Base-by-base conservation (phyloP, 2,888 invertebrate species). In the Ectemnius continuus region DNA sequence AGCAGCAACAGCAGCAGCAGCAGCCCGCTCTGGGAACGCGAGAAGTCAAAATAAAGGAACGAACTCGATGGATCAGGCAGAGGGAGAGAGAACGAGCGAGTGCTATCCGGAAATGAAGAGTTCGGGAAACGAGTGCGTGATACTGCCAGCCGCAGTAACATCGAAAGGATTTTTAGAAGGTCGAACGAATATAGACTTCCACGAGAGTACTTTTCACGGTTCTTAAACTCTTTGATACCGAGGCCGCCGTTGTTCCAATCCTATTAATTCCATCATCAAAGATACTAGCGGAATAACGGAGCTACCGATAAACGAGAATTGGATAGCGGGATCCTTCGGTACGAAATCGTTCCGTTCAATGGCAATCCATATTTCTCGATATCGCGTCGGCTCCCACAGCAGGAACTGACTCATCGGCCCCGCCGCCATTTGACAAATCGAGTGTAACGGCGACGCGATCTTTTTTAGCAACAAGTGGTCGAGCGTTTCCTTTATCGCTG, bases 391-490 rank as follows among this genome's bases (percentile, higher is more conserved):
- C 11, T 36, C 36, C 36, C 36, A 11, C 36, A 36, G 36, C 36
- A 36, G 36, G 36, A 36, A 11, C 36, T 36, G 11, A 36, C 52
- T 52, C 52, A 52, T 16, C n/a, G n/a, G 52, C 52, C 14, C n/a
- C 52, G 14, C 26, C 8, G 20, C 16, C 13, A 52, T 16, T 52
- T 52, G 47, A 18, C 45, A 65, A 57, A 45, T 65, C 57, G 57
- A n/a, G 5, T 18, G 18, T 46, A 28, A 13, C 57, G 16, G 28
- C 20, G 63, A 61, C 66, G 68, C 70, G 36, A 70, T 75, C 47
- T 73, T 80, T 82, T 82, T 77, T 82, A 83, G 82, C 82, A 83
- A 83, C 84, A 82, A 84, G 84, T 83, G 84, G 83, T 81, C 81
- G 80, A 23, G 28, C 61, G 76, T 64, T 74, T 62, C 67, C 67